phyloP scores from a whole-genome alignment of 2,113 vertebrate species.

The Delphinapterus leucas region DNA sequence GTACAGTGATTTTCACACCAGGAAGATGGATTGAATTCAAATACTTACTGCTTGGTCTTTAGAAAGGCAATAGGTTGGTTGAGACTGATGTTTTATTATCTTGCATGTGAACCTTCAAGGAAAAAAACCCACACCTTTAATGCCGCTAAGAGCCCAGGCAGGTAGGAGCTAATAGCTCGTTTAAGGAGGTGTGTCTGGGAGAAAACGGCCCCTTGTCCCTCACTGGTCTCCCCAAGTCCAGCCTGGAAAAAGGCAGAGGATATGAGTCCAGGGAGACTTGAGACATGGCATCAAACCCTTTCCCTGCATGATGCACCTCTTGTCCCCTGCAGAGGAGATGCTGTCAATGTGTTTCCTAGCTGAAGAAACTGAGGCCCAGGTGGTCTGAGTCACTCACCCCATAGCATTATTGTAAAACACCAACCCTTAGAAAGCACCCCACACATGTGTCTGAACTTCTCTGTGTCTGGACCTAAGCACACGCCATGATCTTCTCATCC shows the following conservation, averaged over 20 bases:
- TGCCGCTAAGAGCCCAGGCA: neutral
- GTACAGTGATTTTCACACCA: neutral
- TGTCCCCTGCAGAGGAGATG: too few species aligned
- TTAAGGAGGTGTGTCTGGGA: fast-evolving
- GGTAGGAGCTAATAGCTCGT: neutral
- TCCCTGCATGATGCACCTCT: fast-evolving
- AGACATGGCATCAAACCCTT: neutral
- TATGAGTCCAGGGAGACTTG: neutral
- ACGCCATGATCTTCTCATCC: fast-evolving
- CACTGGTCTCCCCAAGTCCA: fast-evolving
- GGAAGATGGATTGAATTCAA: neutral
- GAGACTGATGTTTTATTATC: neutral
- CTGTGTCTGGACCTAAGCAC: neutral
- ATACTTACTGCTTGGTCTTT: neutral
- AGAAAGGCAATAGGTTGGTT: neutral
- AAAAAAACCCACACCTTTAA: neutral
- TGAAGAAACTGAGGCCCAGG: neutral
- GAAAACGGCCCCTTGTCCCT: fast-evolving
- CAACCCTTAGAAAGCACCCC: neutral
- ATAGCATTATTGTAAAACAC: fast-evolving
- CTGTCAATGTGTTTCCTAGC: fast-evolving
- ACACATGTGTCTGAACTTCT: fast-evolving
- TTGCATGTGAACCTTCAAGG: neutral
- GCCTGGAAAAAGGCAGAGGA: neutral
- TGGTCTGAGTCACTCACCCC: too few species aligned